A percentile compares a stretch with the other conserved stretches of the same genome.
Conservation (phyloP, 2,888 invertebrate genomes). For the Pristionchus exspectatus region DNA sequence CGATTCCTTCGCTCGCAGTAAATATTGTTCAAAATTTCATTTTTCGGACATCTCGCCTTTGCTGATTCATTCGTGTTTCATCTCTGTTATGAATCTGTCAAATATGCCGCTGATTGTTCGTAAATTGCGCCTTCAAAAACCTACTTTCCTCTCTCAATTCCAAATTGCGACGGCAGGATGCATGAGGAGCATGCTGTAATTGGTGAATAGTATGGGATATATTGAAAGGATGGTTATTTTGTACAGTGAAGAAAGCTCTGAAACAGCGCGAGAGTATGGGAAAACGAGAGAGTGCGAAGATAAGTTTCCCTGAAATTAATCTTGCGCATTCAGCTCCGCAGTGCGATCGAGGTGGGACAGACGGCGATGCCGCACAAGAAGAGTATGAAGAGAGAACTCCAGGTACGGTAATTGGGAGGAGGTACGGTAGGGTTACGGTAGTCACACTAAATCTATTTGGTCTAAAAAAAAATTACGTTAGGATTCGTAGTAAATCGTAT, state of each 20-base stretch:
- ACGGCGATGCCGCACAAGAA: conserved; percentile 12
- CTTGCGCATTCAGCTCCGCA: background rate
- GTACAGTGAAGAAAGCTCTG: background rate
- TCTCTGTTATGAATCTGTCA: background rate
- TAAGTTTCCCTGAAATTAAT: background rate
- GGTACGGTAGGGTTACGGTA: background rate
- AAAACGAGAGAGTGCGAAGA: background rate
- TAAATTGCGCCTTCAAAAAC: background rate
- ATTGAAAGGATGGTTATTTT: background rate
- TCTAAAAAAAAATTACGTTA: background rate
- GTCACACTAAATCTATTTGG: background rate
- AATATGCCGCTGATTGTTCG: background rate
- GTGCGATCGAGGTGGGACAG: background rate
- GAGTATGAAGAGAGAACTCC: background rate
- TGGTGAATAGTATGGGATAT: too few relatives aligned
- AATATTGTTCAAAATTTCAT: too few relatives aligned
- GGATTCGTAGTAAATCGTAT: background rate
- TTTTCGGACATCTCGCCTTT: too few relatives aligned
- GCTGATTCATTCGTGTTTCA: background rate
- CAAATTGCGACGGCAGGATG: background rate
- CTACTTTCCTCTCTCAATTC: background rate
- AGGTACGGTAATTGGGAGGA: background rate
- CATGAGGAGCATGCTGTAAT: background rate
- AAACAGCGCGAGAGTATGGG: background rate
- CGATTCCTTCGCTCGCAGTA: too few relatives aligned